Evolutionary conservation across 2,113 vertebrate genomes (phyloP).

Genomic region (Ornithorhynchus anatinus): DNA sequence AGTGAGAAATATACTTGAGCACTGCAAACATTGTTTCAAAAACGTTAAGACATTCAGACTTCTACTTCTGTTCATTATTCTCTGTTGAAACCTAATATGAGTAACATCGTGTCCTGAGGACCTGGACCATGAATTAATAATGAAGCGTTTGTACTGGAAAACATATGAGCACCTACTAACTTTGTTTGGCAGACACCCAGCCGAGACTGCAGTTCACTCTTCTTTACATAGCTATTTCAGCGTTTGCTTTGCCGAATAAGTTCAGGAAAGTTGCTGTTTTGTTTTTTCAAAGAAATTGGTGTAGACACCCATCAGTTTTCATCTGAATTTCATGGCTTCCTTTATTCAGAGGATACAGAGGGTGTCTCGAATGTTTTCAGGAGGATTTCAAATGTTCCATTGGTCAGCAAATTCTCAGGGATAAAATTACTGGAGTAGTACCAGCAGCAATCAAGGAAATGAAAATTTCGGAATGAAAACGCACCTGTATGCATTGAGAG

Average conservation of each 20-base stretch:
- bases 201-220: constrained; percentile 41
- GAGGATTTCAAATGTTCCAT: background rate
- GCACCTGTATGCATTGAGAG: background rate
- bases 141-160: constrained; percentile 76
- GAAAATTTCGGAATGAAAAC: background rate
- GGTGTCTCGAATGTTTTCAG: background rate
- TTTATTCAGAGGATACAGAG: too few species aligned
- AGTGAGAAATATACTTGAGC: constrained; percentile 67
- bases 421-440: background rate
- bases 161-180: constrained; percentile 61
- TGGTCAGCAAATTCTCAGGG: background rate
- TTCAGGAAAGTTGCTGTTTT: constrained; percentile 42
- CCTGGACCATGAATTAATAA: constrained; percentile 79
- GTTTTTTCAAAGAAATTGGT: too few species aligned
- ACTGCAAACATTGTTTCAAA: constrained; percentile 70
- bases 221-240: constrained; percentile 49
- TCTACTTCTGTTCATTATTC: constrained; percentile 68
- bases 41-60: constrained; percentile 69
- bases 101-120: constrained; percentile 75
- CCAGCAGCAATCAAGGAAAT: background rate
- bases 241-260: constrained; percentile 47
- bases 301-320: too few species aligned
- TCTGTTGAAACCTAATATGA: constrained; percentile 78
- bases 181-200: constrained; percentile 53
- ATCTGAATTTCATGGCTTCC: too few species aligned